These are phyloP conservation scores for Frieseomelitta varia DNA, from an alignment of 1,140 invertebrate genomes.

Conservation along the genomic window DNA sequence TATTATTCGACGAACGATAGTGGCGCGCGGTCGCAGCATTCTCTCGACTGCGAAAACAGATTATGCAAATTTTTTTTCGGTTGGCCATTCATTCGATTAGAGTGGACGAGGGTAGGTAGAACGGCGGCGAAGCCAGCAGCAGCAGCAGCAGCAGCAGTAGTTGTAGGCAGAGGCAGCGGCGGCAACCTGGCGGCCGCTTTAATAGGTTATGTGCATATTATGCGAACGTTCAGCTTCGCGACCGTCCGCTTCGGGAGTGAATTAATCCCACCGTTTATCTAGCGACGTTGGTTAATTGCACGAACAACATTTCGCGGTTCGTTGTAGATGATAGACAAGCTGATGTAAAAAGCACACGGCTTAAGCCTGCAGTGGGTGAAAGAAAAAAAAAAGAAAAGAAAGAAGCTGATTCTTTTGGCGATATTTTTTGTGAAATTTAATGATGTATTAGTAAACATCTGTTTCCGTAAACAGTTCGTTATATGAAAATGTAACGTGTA, in stretches of 20 bases:
- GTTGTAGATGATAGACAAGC: neutral
- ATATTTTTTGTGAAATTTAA: too few relatives aligned
- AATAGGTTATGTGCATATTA: constrained; percentile 42
- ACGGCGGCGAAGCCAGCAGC: too few relatives aligned
- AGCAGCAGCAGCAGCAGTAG: neutral
- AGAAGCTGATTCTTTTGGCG: too few relatives aligned
- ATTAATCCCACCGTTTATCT: constrained; percentile 57
- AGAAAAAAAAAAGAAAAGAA: too few relatives aligned
- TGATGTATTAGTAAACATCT: too few relatives aligned
- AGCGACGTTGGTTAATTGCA: constrained; percentile 18
- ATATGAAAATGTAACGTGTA: too few relatives aligned
- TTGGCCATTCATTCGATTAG: constrained; percentile 24
- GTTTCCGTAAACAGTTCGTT: too few relatives aligned
- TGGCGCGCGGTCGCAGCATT: neutral
- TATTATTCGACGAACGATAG: constrained; percentile 3
- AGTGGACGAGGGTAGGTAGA: neutral
- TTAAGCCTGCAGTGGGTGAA: too few relatives aligned
- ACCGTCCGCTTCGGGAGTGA: constrained; percentile 38
- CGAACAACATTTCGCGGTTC: constrained; percentile 15
- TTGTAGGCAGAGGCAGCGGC: too few relatives aligned
- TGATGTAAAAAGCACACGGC: neutral
- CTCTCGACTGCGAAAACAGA: constrained; percentile 22
- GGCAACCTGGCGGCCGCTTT: constrained; percentile 4
- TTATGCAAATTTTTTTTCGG: constrained; percentile 39
- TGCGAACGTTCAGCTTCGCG: constrained; percentile 39